Base-by-base conservation (phyloP, 2,888 invertebrate genomes). In the Amitus sp. region DNA sequence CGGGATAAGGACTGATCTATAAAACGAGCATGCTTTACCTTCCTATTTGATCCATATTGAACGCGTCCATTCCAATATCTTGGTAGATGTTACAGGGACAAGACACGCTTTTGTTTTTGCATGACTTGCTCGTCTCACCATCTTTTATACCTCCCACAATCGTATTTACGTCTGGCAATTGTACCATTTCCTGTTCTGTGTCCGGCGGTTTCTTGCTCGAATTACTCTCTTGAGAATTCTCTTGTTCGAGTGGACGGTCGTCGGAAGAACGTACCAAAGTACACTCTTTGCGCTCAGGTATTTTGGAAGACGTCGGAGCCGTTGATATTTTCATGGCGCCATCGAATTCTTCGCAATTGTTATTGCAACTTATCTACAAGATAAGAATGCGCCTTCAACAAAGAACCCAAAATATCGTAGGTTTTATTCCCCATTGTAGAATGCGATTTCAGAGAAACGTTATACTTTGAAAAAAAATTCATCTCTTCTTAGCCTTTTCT, bases 321-420 rank as follows among this genome's bases (percentile, higher is more conserved):
- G 73, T 72, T 53, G 82, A 81, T 63, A 81, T 82, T 69, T 79
- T 81, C 81, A 81, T 82, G 43, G 68, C 74, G 46, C 54, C 58
- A 47, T 68, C 69, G 62, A 75, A 73, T 60, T 65, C 70, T 55
- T 73, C 72, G 42, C 73, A 60, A 50, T 77, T 78, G 63, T 77
- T 79, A 62, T 78, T 78, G 64, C 72, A 72, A 56, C 73, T 75
- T 42, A 73, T 73, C 79, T 79, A 52, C n/a, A 52, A n/a, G n/a
- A 54, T n/a, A 23, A 23, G 7, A 7, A 23, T 23, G 7, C 23
- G 10, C 12, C n/a, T 9, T 33, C n/a, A 9, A n/a, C n/a, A n/a
- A n/a, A n/a, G n/a, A n/a, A n/a, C n/a, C n/a, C 10, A 33, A 33
- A 33, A 33, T 33, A 9, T n/a, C 33, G 10, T n/a, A 9, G 3